Evolutionary conservation across 2,888 invertebrate species (phyloP), one percentile per base, ranked within the genome.

Genomic region (Volucella zonaria): DNA sequence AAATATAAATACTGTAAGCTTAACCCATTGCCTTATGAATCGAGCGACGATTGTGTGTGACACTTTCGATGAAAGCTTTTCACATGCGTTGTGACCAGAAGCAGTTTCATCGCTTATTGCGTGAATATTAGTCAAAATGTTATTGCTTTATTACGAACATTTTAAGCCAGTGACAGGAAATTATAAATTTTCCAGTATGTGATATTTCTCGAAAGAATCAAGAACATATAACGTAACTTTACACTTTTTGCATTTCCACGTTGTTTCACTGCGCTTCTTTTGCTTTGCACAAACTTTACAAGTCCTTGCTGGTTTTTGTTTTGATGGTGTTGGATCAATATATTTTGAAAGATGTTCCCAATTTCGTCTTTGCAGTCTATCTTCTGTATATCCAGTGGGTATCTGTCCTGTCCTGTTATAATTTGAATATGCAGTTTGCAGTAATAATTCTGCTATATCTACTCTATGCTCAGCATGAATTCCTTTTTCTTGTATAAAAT

Each of bases 241-340:
- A 45, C 54, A 70, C 9, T 56, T 52, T 2, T 9, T 12, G 18
- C 18, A 52, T 52, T 52, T 3, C 52, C 73, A 38, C 43, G 47
- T 15, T 43, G 52, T n/a, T n/a, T n/a, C n/a, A n/a, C n/a, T n/a
- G n/a, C n/a, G n/a, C n/a, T n/a, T n/a, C n/a, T n/a, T n/a, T n/a
- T n/a, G n/a, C n/a, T n/a, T n/a, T n/a, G n/a, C n/a, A n/a, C n/a
- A n/a, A n/a, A n/a, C n/a, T n/a, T n/a, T n/a, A n/a, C n/a, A n/a
- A 10, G 10, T 31, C 23, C 51, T 74, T 38, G 52, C 52, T 61
- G 62, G 73, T 18, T 62, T 11, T n/a, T n/a, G 31, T n/a, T 74
- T 74, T 52, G n/a, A 14, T 42, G 45, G 43, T 14, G 62, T 74
- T 15, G 62, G 3, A 40, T 61, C n/a, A 52, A 74, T 62, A 15